These are phyloP conservation scores for Diadromus collaris DNA, from an alignment of 2,888 invertebrate genomes.

Conservation along the genomic window DNA sequence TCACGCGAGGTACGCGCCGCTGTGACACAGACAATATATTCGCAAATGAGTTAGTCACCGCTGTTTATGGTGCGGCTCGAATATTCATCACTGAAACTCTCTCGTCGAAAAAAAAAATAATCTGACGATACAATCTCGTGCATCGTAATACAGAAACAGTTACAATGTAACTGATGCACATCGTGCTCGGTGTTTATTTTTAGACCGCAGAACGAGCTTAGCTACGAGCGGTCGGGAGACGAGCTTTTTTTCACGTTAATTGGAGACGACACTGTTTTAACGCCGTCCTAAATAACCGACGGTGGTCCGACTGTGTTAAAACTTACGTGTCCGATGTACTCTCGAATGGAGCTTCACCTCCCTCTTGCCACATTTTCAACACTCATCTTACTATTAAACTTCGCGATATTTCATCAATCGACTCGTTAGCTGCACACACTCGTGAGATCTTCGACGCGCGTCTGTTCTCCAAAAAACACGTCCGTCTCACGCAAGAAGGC, in stretches of 20 bases:
- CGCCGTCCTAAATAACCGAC: constrained; percentile 10
- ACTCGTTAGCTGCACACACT: constrained; percentile 15
- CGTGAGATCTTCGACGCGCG: constrained; percentile 7
- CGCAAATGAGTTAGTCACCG: constrained; percentile 20
- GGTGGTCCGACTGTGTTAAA: neutral
- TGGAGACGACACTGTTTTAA: constrained; percentile 18
- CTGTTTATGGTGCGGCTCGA: constrained; percentile 1
- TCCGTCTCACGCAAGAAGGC: constrained; percentile 58
- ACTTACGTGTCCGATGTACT: constrained; percentile 74
- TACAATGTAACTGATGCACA: constrained; percentile 1
- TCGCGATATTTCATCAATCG: constrained; percentile 44
- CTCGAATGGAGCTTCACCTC: constrained; percentile 76
- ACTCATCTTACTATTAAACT: constrained; percentile 65
- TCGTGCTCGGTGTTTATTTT: constrained; percentile 13
- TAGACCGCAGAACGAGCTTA: constrained; percentile 21
- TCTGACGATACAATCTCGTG: neutral
- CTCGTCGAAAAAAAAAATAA: neutral
- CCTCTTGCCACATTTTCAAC: constrained; percentile 77
- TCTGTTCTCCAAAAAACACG: constrained; percentile 41
- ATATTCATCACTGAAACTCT: constrained; percentile 31
- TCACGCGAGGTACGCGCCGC: constrained; percentile 28
- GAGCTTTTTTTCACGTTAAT: constrained; percentile 22
- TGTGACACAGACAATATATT: constrained; percentile 19
- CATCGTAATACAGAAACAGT: neutral
- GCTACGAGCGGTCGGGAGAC: constrained; percentile 3